Evolutionary conservation across 2,113 vertebrate species (phyloP).

Genomic region (Mandrillus leucophaeus): DNA sequence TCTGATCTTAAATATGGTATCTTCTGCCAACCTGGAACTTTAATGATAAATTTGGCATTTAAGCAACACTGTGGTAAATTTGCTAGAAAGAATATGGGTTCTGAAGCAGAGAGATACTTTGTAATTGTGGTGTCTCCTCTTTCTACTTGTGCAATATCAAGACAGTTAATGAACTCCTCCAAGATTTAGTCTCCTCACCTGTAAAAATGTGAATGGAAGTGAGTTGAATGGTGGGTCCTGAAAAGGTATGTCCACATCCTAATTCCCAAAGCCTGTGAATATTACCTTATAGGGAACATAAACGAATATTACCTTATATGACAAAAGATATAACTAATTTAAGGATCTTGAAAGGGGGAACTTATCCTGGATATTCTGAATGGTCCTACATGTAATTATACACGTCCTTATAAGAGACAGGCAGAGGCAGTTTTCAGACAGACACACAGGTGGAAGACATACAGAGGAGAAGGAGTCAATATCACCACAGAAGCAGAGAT

Average conservation of each 20-base stretch:
- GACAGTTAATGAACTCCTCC: background rate
- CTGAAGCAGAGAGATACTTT: background rate
- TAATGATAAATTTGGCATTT: background rate
- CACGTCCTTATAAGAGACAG: background rate
- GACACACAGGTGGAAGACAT: background rate
- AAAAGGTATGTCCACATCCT: background rate
- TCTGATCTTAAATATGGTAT: background rate
- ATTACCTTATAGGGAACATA: background rate
- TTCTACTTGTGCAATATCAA: background rate
- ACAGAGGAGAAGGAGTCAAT: background rate
- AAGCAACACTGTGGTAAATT: background rate
- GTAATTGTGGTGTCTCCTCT: background rate
- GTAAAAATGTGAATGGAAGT: background rate
- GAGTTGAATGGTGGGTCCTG: background rate
- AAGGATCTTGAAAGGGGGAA: background rate
- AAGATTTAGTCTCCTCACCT: background rate
- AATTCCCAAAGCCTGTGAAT: background rate
- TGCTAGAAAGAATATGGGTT: background rate
- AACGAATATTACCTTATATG: background rate
- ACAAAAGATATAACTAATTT: background rate
- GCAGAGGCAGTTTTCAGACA: background rate
- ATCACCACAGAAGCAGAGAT: background rate
- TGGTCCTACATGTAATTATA: background rate
- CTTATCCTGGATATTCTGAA: background rate
- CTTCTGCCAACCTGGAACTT: background rate